Evolutionary conservation across 2,888 invertebrate species (phyloP), one percentile per base, ranked within the genome.

Genomic region (Resseliella maxima): DNA sequence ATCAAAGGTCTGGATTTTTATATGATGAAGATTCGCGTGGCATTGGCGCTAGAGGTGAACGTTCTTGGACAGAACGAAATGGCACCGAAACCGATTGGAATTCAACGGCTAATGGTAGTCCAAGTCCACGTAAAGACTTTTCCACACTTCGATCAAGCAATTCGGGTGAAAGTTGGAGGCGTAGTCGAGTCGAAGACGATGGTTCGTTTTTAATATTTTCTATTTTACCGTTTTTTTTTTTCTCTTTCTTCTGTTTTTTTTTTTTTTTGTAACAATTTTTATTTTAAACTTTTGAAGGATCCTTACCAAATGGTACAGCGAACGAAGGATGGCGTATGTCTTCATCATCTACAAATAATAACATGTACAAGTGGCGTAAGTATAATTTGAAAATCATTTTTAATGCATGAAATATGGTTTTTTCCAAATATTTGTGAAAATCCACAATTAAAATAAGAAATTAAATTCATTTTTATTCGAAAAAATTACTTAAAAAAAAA

Each of bases 31-130:
- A 89, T 18, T 46, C 87, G 21, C 87, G 88, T 3, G 88, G 88
- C 0, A 50, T 86, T 83, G 46, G 87, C n/a, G 27, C 59, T 27
- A 35, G 85, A 15, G n/a, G 86, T n/a, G 91, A 91, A 86, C 89
- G 91, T 41, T 10, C 88, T 83, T 91, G 91, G 91, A 88, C 88
- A 15, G 91, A 91, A 86, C 88, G 91, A 1, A 91, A 91, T 89
- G 88, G 89, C 0, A 86, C 90, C 6, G 87, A 86, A 8, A 21
- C 59, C 18, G 90, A 90, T 59, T 91, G 91, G 90, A 90, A 89
- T 87, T 89, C 90, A 1, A 90, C 54, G 15, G 86, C 91, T 18
- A 50, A 45, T n/a, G 85, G 91, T 8, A 50, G 85, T 85, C 85
- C 46, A 21, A 81, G 85, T 21, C 87, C 83, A n/a, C 54, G 85